Percentiles rank a stretch among this genome's conserved stretches.
Conservation (phyloP, 2,888 invertebrate species). For the Andrena marginata region DNA sequence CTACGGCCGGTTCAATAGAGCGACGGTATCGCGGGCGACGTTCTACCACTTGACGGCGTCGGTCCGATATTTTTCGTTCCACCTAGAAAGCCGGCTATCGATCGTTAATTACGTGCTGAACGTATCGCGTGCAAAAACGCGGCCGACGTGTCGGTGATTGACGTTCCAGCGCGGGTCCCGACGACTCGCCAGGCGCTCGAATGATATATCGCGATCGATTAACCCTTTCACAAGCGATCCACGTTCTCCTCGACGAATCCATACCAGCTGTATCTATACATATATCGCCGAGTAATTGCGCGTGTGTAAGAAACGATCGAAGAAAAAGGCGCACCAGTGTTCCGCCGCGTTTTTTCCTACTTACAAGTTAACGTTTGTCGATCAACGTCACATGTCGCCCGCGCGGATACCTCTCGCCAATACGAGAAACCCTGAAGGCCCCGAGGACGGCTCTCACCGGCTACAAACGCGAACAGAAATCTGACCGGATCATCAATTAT, state of each 20-base stretch:
- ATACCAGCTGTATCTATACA: not conserved
- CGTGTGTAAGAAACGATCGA: slow-evolving; percentile 4
- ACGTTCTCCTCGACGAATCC: slow-evolving; percentile 48
- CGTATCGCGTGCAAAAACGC: slow-evolving; percentile 21
- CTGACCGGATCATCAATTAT: slow-evolving; percentile 35
- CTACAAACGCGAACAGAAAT: slow-evolving; percentile 1
- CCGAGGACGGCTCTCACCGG: not conserved
- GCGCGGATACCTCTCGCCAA: not conserved
- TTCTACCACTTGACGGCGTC: slow-evolving; percentile 13
- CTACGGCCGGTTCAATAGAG: not conserved
- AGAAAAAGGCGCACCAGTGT: not conserved
- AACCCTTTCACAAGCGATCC: slow-evolving; percentile 57
- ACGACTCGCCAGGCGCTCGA: slow-evolving; percentile 28
- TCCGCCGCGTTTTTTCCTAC: not conserved
- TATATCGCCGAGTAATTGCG: slow-evolving; percentile 24
- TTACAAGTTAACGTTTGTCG: not conserved
- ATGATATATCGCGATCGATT: slow-evolving; percentile 62
- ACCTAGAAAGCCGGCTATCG: not conserved
- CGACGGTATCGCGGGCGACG: not conserved
- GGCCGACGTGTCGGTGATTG: slow-evolving; percentile 48
- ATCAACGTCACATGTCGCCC: slow-evolving; percentile 21
- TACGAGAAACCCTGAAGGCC: no score
- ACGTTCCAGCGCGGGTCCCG: slow-evolving; percentile 20
- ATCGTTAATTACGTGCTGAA: slow-evolving; percentile 48
- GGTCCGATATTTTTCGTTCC: slow-evolving; percentile 20